Percentiles rank a stretch among this genome's conserved stretches.
Conservation (phyloP, 2,797 vertebrate species). For the Lacerta agilis region DNA sequence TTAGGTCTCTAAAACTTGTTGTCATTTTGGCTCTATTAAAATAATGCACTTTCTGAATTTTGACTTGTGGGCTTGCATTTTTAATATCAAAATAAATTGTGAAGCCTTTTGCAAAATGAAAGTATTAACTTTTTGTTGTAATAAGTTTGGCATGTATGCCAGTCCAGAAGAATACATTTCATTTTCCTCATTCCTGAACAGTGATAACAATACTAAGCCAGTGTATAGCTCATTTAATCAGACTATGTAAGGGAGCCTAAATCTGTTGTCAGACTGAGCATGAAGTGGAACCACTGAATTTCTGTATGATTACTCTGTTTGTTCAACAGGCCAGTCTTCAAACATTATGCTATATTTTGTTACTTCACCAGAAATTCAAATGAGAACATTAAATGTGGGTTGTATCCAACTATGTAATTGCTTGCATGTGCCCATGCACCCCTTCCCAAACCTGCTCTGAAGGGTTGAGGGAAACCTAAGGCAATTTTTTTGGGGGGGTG, state of each 20-base stretch:
- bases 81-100: neutral
- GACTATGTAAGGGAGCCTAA: slow-evolving; percentile 42
- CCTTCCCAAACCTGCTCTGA: no score
- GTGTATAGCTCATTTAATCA: slow-evolving; percentile 26
- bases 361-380: slow-evolving; percentile 53
- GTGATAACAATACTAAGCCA: slow-evolving; percentile 10
- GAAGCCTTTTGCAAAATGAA: neutral
- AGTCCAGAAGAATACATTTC: slow-evolving; percentile 36
- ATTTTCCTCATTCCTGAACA: slow-evolving; percentile 17
- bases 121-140: neutral
- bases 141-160: neutral
- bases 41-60: neutral
- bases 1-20: neutral
- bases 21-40: neutral
- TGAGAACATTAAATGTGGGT: slow-evolving; percentile 62
- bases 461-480: no score
- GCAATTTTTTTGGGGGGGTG: no score
- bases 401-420: neutral
- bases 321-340: slow-evolving; percentile 22
- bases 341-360: slow-evolving; percentile 9
- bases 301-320: slow-evolving; percentile 12
- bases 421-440: no score
- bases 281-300: slow-evolving; percentile 39
- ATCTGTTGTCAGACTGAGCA: slow-evolving; percentile 44
- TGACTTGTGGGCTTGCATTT: neutral